Evolutionary conservation across 2,113 vertebrate genomes (phyloP).

Genomic region (Catagonus wagneri): DNA sequence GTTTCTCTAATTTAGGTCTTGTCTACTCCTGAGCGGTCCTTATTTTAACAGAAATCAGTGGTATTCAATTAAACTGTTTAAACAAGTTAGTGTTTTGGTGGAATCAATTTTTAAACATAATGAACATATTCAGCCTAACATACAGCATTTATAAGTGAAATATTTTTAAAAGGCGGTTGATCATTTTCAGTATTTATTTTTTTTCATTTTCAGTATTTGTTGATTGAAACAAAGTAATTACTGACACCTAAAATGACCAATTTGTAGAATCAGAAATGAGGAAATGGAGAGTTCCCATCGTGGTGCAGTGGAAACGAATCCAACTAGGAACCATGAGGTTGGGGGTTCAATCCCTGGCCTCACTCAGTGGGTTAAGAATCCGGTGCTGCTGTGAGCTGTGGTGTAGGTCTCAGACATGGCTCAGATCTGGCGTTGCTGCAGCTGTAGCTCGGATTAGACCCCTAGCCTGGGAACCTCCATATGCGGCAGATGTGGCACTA

Average conservation of each 20-base stretch:
- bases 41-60: background rate
- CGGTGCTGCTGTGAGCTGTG: no score
- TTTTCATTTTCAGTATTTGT: slow-evolving; percentile 35
- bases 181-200: no score
- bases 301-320: no score
- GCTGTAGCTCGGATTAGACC: no score
- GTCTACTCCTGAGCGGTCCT: background rate
- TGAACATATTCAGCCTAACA: background rate
- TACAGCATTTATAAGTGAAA: background rate
- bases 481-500: no score
- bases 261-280: slow-evolving; percentile 9
- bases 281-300: no score
- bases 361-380: no score
- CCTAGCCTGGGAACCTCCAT: no score
- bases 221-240: slow-evolving; percentile 44
- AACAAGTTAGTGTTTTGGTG: slow-evolving; percentile 17
- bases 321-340: no score
- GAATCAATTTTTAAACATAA: background rate
- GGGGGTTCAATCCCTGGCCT: no score
- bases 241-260: background rate
- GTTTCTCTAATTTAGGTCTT: slow-evolving; percentile 38
- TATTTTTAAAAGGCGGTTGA: background rate
- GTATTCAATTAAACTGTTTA: slow-evolving; percentile 36
- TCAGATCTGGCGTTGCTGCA: no score
- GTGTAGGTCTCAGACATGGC: no score